Evolutionary conservation across 2,888 invertebrate genomes (phyloP).

Genomic region (Biston betularia): DNA sequence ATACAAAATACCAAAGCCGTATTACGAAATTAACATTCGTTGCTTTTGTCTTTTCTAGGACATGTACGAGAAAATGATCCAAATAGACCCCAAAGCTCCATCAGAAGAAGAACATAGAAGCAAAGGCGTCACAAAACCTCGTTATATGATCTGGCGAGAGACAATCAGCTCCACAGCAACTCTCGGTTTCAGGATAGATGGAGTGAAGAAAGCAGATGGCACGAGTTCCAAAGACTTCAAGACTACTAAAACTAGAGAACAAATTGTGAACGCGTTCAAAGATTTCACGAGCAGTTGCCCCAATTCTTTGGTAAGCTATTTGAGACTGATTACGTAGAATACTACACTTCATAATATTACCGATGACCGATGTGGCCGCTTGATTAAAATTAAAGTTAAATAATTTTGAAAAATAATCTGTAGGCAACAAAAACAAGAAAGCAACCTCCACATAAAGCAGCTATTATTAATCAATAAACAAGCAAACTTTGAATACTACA

Average conservation of each 20-base stretch:
- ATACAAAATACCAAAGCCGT: no score
- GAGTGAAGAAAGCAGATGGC: constrained; percentile 95
- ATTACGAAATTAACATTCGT: not conserved
- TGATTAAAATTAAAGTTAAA: no score
- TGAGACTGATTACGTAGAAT: not conserved
- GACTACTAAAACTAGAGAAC: constrained; percentile 94
- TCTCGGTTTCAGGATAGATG: constrained; percentile 98
- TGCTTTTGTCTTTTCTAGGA: constrained; percentile 86
- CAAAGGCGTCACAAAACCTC: constrained; percentile 97
- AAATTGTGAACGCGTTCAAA: constrained; percentile 92
- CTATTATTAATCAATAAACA: no score
- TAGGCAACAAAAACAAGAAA: no score
- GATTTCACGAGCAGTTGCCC: constrained; percentile 93
- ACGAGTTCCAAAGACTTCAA: constrained; percentile 98
- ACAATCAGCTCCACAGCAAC: constrained; percentile 98
- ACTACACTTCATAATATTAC: no score
- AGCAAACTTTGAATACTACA: no score
- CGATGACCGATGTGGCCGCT: not conserved
- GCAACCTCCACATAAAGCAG: no score
- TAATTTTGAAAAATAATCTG: no score
- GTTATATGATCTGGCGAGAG: constrained; percentile 98
- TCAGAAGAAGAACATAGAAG: constrained; percentile 95
- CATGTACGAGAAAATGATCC: constrained; percentile 99
- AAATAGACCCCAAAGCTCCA: constrained; percentile 95
- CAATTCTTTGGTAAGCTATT: constrained; percentile 90